Conservation (phyloP, 2,113 vertebrate genomes). For the Xyrauchen texanus region DNA sequence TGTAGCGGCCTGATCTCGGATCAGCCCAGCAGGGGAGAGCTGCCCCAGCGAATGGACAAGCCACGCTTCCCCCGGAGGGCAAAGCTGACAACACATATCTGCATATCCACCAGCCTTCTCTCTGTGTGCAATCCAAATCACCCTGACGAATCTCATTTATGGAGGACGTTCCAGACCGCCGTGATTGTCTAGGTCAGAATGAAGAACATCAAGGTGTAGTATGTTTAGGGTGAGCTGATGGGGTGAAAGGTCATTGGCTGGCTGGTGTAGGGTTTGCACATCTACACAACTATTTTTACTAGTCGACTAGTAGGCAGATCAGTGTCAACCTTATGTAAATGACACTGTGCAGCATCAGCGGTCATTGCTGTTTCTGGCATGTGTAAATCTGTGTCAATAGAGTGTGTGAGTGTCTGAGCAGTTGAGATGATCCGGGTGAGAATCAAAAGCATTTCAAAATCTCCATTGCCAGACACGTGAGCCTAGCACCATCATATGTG, state of each 20-base stretch:
- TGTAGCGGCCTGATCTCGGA: conserved; percentile 74
- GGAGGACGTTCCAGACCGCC: conserved; percentile 37
- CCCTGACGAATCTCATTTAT: conserved; percentile 48
- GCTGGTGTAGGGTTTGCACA: background rate
- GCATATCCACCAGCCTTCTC: conserved; percentile 62
- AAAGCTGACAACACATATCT: conserved; percentile 68
- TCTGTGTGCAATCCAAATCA: conserved; percentile 42
- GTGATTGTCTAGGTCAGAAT: background rate
- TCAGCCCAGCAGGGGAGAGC: conserved; percentile 70
- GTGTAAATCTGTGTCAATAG: too few relatives aligned
- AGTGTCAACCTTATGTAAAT: too few relatives aligned
- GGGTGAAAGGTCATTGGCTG: conserved; percentile 9
- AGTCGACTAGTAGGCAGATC: too few relatives aligned
- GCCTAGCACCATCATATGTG: background rate
- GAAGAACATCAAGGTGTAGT: conserved; percentile 17
- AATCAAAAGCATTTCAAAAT: too few relatives aligned
- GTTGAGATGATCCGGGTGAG: too few relatives aligned
- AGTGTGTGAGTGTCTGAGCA: too few relatives aligned
- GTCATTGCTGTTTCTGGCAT: too few relatives aligned
- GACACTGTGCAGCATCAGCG: too few relatives aligned
- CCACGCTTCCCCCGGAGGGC: conserved; percentile 74
- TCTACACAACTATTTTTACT: too few relatives aligned
- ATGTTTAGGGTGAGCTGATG: conserved; percentile 11
- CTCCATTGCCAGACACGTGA: too few relatives aligned
- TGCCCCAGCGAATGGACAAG: conserved; percentile 70